These are phyloP conservation scores for Diogma glabrata DNA, from an alignment of 2,888 invertebrate species.

Conservation along the genomic window DNA sequence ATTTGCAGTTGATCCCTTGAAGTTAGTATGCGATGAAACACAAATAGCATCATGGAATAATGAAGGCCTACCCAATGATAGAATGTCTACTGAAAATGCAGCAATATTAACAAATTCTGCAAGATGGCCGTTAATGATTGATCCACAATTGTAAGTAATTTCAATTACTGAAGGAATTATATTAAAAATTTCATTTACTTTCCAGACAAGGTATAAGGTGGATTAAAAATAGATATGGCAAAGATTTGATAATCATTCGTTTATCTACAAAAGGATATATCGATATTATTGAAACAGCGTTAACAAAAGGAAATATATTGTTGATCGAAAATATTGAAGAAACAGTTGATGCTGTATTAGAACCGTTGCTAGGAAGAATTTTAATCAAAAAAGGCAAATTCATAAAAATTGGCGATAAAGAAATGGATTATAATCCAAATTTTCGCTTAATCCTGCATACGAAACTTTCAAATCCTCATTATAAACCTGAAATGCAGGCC, in stretches of 20 bases:
- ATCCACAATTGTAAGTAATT: conserved; percentile 61
- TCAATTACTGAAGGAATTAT: conserved; percentile 1
- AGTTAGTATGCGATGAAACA: conserved; percentile 82
- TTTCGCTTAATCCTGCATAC: conserved; percentile 84
- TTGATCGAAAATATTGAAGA: conserved; percentile 86
- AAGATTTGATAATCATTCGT: conserved; percentile 57
- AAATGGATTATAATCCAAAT: conserved; percentile 73
- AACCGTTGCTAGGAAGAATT: conserved; percentile 76
- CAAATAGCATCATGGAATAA: conserved; percentile 91
- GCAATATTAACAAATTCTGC: conserved; percentile 81
- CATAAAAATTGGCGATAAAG: conserved; percentile 81
- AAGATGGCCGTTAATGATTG: conserved; percentile 93
- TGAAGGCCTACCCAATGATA: conserved; percentile 81
- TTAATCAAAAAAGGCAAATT: conserved; percentile 77
- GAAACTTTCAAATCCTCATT: conserved; percentile 90
- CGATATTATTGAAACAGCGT: conserved; percentile 66
- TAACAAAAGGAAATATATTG: conserved; percentile 62
- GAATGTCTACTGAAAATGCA: conserved; percentile 92
- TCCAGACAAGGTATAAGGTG: conserved; percentile 83
- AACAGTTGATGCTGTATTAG: conserved; percentile 78
- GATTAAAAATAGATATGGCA: conserved; percentile 79
- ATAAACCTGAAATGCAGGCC: conserved; percentile 94
- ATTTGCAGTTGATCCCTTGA: conserved; percentile 67
- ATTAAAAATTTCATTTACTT: conserved; percentile 13
- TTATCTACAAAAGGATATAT: conserved; percentile 73